These are phyloP conservation scores for Acanthosoma haemorrhoidale DNA, from an alignment of 2,888 invertebrate species.

Conservation along the genomic window DNA sequence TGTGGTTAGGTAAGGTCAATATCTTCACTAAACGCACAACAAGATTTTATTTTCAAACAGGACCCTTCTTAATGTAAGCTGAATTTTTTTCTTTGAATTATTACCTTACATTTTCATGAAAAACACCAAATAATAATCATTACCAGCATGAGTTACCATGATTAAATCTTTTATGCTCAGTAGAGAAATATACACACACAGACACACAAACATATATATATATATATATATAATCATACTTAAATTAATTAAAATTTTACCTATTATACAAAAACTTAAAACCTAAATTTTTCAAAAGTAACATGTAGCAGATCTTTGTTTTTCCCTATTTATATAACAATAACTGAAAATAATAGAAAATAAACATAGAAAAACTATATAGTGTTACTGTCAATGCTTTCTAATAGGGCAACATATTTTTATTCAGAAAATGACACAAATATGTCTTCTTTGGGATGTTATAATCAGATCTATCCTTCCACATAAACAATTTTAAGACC, in stretches of 20 bases:
- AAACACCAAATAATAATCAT: not conserved
- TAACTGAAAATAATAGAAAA: not conserved
- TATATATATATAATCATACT: constrained; percentile 7
- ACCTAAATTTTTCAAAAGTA: constrained; percentile 12
- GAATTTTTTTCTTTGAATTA: not conserved
- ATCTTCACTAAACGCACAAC: not conserved
- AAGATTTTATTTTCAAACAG: constrained; percentile 12
- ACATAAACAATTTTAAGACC: too few relatives aligned
- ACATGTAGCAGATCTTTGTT: constrained; percentile 3
- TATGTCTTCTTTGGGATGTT: constrained; percentile 35
- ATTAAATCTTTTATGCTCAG: not conserved
- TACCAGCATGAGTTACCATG: not conserved
- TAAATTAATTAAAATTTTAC: constrained; percentile 1
- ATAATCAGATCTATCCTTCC: not conserved
- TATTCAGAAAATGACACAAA: not conserved
- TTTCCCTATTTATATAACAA: not conserved
- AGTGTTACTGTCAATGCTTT: too few relatives aligned
- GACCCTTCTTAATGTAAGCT: constrained; percentile 7
- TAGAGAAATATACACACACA: not conserved
- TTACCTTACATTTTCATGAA: constrained; percentile 11
- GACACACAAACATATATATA: constrained; percentile 8
- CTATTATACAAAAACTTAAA: constrained; percentile 1
- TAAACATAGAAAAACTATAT: not conserved
- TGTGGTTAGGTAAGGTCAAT: not conserved
- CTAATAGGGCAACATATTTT: too few relatives aligned